Evolutionary conservation across 1,140 invertebrate species (phyloP).

Genomic region (Oryctes rhinoceros): DNA sequence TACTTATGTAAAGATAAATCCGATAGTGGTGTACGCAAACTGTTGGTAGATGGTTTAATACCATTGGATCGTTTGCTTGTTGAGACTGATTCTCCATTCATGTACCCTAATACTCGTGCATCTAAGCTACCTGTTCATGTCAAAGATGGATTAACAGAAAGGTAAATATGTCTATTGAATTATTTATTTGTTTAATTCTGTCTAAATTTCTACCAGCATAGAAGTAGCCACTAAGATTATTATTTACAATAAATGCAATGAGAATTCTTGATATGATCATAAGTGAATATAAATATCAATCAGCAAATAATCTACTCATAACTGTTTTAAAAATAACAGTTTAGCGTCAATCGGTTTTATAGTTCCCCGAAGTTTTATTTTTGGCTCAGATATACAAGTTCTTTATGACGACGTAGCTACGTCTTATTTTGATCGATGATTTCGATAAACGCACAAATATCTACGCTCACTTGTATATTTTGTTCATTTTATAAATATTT

Average conservation of each 20-base stretch:
- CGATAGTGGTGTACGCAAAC: slow-evolving; percentile 84
- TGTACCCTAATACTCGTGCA: slow-evolving; percentile 94
- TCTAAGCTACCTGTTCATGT: slow-evolving; percentile 84
- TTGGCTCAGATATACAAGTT: background rate
- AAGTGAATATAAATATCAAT: too few species aligned
- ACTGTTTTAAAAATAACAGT: slow-evolving; percentile 17
- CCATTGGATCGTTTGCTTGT: slow-evolving; percentile 86
- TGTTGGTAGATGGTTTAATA: slow-evolving; percentile 81
- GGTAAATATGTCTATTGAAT: slow-evolving; percentile 64
- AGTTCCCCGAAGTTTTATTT: slow-evolving; percentile 20
- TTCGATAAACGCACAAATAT: background rate
- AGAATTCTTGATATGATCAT: too few species aligned
- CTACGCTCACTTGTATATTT: too few species aligned
- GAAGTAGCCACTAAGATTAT: too few species aligned
- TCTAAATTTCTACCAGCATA: background rate
- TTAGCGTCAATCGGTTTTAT: slow-evolving; percentile 11
- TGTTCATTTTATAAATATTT: too few species aligned
- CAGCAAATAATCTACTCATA: background rate
- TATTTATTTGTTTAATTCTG: slow-evolving; percentile 38
- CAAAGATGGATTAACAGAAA: slow-evolving; percentile 86
- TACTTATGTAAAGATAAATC: slow-evolving; percentile 95
- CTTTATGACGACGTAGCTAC: background rate
- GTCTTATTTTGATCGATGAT: background rate
- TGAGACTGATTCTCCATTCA: slow-evolving; percentile 94
- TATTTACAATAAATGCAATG: too few species aligned